Base-by-base conservation (phyloP, 2,797 vertebrate species). In the Gouania willdenowi region DNA sequence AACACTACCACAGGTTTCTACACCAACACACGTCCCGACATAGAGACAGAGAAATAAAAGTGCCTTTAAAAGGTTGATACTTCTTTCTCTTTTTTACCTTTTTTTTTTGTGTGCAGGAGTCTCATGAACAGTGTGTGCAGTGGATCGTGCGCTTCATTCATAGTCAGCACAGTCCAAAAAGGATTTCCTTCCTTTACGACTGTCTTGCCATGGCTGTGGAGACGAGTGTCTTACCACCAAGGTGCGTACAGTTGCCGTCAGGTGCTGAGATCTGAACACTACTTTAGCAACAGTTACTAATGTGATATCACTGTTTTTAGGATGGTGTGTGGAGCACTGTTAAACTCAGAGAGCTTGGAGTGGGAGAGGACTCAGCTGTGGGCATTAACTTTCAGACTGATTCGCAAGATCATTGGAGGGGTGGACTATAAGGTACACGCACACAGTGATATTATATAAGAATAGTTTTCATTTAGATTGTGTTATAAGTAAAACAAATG, bases 81-180 rank as follows among this genome's bases (percentile, higher is more conserved):
- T 11, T 41, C 8, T 35, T 9, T 26, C 42, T 7, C 12, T 17
- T 5, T 32, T 32, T 9, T 15, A 1, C 11, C 11, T 51, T 1
- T 8, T 2, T 35, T 11, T 54, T n/a, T 5, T 41, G 7, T 46
- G 45, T 79, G 79, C 43, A 99, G 97, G 96, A 98, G 26, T 98
- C 96, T 25, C 95, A 99, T 63, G 95, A 98, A 18, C 96, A 97
- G 14, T 99, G 97, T 33, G 90, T 99, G 15, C 95, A 97, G 48
- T 99, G 97, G 97, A 93, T 98, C 32, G 95, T 98, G 39, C 89
- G 92, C 26, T 99, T 98, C 48, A 94, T 95, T 53, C 97, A 99
- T 69, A 90, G 90, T 59, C 96, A 98, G 14, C 97, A 98, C 60
- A 98, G 95, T 64, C 95, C 97, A 16, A 98, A 98, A 78, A 91